A percentile compares a stretch with the other conserved stretches of the same genome.
Conservation (phyloP, 2,113 vertebrate species). For the Eulacestoma nigropectus region DNA sequence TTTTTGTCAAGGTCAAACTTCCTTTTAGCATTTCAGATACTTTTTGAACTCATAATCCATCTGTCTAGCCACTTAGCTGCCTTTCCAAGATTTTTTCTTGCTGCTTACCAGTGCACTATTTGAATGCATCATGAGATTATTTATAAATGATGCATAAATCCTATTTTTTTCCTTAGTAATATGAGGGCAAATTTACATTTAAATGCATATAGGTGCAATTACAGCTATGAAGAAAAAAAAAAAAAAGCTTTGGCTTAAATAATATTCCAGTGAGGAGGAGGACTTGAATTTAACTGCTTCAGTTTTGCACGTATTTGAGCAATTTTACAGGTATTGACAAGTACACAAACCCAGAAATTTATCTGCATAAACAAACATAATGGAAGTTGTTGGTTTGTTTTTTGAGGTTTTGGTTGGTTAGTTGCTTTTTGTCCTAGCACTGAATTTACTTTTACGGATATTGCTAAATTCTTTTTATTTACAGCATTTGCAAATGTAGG, state of each 20-base stretch:
- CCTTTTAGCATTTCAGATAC: not conserved
- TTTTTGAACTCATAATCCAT: slow-evolving; percentile 42
- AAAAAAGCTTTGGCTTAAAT: not conserved
- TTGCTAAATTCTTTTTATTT: not conserved
- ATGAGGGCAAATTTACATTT: not conserved
- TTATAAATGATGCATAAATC: not conserved
- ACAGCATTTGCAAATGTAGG: not conserved
- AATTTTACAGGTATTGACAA: not conserved
- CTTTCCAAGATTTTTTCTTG: not conserved
- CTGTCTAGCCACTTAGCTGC: slow-evolving; percentile 9
- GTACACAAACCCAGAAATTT: not conserved
- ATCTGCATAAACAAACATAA: not conserved
- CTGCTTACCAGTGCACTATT: not conserved
- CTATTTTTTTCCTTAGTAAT: not conserved
- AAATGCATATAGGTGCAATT: not conserved
- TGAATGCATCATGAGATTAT: slow-evolving; percentile 8
- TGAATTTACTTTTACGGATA: not conserved
- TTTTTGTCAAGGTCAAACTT: slow-evolving; percentile 11
- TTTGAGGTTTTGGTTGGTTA: not conserved
- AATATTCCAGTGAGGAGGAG: not conserved
- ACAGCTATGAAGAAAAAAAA: not conserved
- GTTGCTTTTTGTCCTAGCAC: not conserved
- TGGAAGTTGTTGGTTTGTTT: not conserved
- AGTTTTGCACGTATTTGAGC: not conserved
- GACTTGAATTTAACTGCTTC: not conserved